Base-by-base conservation (phyloP, 2,888 invertebrate genomes). In the Sminthurinus aureus region DNA sequence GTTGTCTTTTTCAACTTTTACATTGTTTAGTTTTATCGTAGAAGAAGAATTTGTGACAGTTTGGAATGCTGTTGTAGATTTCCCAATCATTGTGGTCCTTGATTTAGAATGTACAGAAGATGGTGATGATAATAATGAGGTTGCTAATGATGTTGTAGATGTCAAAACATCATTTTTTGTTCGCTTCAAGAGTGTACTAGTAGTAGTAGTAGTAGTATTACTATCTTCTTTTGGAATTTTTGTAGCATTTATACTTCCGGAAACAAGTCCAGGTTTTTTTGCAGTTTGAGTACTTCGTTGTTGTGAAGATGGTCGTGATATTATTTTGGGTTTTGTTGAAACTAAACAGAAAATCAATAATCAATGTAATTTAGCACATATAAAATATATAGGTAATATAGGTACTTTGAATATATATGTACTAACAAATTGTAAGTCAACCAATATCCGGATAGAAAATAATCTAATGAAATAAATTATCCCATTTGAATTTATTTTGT, bases 231-330 rank as follows among this genome's bases (percentile, higher is more conserved):
- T 71, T 24, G 24, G 24, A 24, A 71, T 13, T 26, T 24, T 71
- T 13, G 24, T 69, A 69, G 18, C 3, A 69, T n/a, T 71, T 24
- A 9, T 24, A 71, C 71, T 71, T 71, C 71, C 71, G 6, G 26
- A 13, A 24, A 71, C 24, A 71, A 76, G 11, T 24, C 58, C 58
- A 52, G 76, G 22, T 38, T 76, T 76, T 22, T 76, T 76, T 11
- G 58, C 58, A 9, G 75, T 75, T 51, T 76, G 76, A n/a, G 76
- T 76, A 58, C 76, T 76, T 52, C 76, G 52, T 76, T 76, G 76
- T 24, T 76, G 76, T 22, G 76, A 76, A 13, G 76, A 13, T 13
- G 76, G 76, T 76, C 76, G 52, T 76, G 71, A 67, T 20, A n/a
- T 12, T 58, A 11, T 58, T 71, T 24, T 71, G 0, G 71, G 71